These are phyloP conservation scores for Plectropomus leopardus DNA, from an alignment of 2,113 vertebrate species.

Conservation along the genomic window DNA sequence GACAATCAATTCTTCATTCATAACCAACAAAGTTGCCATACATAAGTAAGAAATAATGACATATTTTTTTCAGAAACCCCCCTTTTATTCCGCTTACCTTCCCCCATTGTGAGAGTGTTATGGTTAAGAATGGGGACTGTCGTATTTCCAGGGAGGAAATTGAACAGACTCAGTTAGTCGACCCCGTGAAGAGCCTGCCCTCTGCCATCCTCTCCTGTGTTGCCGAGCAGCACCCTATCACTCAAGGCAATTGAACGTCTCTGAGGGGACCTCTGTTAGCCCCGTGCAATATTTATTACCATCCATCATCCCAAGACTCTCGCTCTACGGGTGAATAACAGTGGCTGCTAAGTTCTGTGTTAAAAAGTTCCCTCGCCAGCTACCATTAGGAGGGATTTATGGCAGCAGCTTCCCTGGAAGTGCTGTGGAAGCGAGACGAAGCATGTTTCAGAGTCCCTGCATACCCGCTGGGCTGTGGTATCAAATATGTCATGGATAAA, in stretches of 20 bases:
- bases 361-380: constrained; percentile 77
- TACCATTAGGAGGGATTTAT: constrained; percentile 80
- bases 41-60: constrained; percentile 36
- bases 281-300: constrained; percentile 82
- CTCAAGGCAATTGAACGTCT: constrained; percentile 81
- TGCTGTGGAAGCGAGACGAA: constrained; percentile 65
- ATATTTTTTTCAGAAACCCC: constrained; percentile 1
- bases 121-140: constrained; percentile 42
- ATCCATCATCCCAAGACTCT: constrained; percentile 74
- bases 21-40: constrained; percentile 33
- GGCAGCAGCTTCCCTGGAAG: constrained; percentile 59
- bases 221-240: constrained; percentile 78
- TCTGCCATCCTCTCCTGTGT: constrained; percentile 72
- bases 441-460: constrained; percentile 57
- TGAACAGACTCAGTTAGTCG: constrained; percentile 69
- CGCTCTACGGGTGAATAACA: constrained; percentile 71
- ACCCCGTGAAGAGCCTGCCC: constrained; percentile 68
- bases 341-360: constrained; percentile 77
- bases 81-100: background rate
- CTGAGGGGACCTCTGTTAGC: constrained; percentile 81
- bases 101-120: constrained; percentile 42
- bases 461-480: constrained; percentile 51
- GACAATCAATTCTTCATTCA: constrained; percentile 32
- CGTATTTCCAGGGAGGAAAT: constrained; percentile 66
- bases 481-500: constrained; percentile 63